Evolutionary conservation across 1,140 invertebrate genomes (phyloP).

Genomic region (Drosophila sproati): DNA sequence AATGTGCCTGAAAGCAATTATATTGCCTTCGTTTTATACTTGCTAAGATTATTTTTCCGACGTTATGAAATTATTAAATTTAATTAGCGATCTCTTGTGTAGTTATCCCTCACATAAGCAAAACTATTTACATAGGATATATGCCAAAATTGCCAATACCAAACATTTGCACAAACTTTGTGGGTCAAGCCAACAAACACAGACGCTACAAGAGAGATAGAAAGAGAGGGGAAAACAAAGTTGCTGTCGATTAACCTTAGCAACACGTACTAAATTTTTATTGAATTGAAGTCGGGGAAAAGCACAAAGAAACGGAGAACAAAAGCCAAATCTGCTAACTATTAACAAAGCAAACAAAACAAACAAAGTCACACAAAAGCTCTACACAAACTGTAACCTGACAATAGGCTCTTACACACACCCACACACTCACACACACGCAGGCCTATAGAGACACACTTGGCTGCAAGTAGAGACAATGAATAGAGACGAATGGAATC

Average conservation of each 20-base stretch:
- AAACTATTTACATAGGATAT: background rate
- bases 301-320: background rate
- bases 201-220: background rate
- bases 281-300: conserved; percentile 26
- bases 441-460: conserved; percentile 4
- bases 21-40: background rate
- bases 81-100: conserved; percentile 1
- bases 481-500: conserved; percentile 3
- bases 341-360: conserved; percentile 34
- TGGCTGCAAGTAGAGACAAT: conserved; percentile 17
- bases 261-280: conserved; percentile 47
- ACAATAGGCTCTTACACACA: background rate
- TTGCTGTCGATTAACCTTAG: conserved; percentile 30
- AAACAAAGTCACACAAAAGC: conserved; percentile 10
- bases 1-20: background rate
- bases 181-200: background rate
- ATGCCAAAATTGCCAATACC: background rate
- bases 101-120: conserved; percentile 1
- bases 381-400: background rate
- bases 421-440: background rate
- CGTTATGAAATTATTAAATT: conserved; percentile 6
- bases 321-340: conserved; percentile 7
- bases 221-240: background rate
- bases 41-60: background rate
- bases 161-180: conserved; percentile 8